Percentiles rank a stretch among this genome's conserved stretches.
Evolutionary conservation across 2,888 invertebrate genomes (phyloP).

Genomic region (Asteroscopus sphinx): DNA sequence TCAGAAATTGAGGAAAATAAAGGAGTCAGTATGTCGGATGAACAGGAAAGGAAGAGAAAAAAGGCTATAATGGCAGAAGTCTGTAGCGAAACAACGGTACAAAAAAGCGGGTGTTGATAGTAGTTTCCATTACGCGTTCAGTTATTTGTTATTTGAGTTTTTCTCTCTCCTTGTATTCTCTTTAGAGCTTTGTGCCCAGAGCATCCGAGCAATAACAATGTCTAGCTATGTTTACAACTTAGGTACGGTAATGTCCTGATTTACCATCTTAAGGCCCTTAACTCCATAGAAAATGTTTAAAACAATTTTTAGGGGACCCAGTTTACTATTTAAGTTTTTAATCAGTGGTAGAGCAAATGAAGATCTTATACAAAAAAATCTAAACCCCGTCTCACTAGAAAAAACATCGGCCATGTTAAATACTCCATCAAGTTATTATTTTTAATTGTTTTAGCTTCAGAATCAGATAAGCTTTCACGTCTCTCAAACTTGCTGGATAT

Average conservation of each 20-base stretch:
- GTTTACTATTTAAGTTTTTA: background rate
- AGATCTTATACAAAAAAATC: background rate
- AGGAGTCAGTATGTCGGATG: conserved; percentile 25
- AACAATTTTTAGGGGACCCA: background rate
- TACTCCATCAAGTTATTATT: conserved; percentile 11
- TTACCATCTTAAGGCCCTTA: background rate
- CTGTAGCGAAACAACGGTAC: conserved; percentile 35
- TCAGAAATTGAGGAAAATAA: conserved; percentile 39
- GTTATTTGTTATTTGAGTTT: conserved; percentile 41
- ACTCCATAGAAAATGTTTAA: background rate
- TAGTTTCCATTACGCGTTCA: conserved; percentile 39
- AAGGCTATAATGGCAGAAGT: conserved; percentile 42
- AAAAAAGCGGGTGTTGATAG: conserved; percentile 31
- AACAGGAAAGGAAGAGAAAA: conserved; percentile 45
- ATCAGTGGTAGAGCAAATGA: background rate
- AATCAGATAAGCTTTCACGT: conserved; percentile 29
- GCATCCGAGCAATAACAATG: background rate
- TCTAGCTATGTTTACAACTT: background rate
- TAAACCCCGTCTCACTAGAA: background rate
- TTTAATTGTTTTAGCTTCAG: conserved; percentile 19
- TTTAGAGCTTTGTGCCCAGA: conserved; percentile 1
- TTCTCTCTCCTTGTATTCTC: conserved; percentile 11
- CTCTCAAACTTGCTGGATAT: conserved; percentile 27
- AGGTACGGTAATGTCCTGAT: background rate
- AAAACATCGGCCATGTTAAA: conserved; percentile 2